Evolutionary conservation across 1,140 invertebrate species (phyloP), one percentile per base, ranked within the genome.

Genomic region (Bombus waltoni): DNA sequence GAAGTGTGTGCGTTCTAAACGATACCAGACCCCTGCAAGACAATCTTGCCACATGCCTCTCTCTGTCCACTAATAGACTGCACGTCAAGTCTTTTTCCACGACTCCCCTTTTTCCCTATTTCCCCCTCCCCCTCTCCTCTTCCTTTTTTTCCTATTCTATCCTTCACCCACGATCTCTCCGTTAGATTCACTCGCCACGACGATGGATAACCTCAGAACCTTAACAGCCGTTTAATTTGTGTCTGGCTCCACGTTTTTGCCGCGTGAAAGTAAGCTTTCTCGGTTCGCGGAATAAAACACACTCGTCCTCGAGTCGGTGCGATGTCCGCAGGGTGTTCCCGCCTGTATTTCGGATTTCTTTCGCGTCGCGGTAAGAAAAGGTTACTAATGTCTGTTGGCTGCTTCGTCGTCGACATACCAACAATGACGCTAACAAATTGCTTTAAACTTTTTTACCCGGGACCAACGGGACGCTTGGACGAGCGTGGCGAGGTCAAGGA

Each of bases 191-290:
- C 86, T 62, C 47, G 86, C 82, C 71, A 85, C 83, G 86, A 90
- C 89, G 89, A 90, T 90, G 89, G 89, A 90, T 90, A 88, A 90
- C 88, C 71, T 82, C 86, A 68, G 74, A 65, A n/a, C 88, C 83
- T 80, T 90, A 90, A 90, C 89, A 90, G 89, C 85, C 88, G 89
- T 90, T 90, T 90, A 90, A 90, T 90, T 90, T 90, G 88, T 90
- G 88, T 90, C 89, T 90, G 79, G 88, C 86, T 85, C 86, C 66
- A 83, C 75, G 88, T 90, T 90, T 90, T 90, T 90, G 74, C 38
- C 35, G 71, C 38, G 79, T 32, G 53, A 73, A 81, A 81, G 78
- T 68, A 68, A 73, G 71, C 78, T 89, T 79, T 35, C 42, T 71
- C 44, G 68, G 70, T 38, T 25, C 13, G 35, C 42, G 47, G 85